Conservation (phyloP, 64 coral and sea anemone genomes). For the Pachyseris speciosa region DNA sequence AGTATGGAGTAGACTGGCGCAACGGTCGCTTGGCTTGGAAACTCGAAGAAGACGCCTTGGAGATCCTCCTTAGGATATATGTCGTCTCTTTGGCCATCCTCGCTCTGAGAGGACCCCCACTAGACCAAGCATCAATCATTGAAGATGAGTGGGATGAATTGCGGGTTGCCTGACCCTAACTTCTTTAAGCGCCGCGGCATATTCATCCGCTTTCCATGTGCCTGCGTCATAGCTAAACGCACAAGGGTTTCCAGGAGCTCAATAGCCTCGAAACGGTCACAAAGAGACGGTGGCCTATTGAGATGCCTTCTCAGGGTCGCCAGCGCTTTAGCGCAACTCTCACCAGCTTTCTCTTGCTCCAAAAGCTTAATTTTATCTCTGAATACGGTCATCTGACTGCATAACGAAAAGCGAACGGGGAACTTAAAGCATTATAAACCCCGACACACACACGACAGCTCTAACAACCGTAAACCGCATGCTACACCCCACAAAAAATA, state of each 20-base stretch:
- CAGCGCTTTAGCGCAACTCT: not conserved
- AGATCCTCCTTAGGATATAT: not conserved
- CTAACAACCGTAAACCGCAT: not conserved
- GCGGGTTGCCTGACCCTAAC: not conserved
- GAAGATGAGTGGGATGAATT: not conserved
- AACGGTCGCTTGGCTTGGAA: not conserved
- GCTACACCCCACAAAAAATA: not conserved
- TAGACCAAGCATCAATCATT: not conserved
- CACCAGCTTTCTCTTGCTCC: not conserved
- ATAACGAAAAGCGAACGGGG: not conserved
- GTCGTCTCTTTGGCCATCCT: not conserved
- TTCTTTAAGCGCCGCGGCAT: not conserved
- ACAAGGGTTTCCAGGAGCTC: conserved; percentile 37
- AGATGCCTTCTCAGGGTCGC: conserved; percentile 5
- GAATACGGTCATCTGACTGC: conserved; percentile 1
- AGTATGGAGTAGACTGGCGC: not conserved
- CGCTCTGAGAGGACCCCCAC: not conserved
- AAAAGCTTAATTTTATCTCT: not conserved
- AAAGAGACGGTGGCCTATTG: not conserved
- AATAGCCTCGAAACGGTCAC: conserved; percentile 9
- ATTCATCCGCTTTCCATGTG: not conserved
- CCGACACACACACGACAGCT: not conserved
- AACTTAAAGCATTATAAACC: not conserved
- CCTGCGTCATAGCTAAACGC: not conserved
- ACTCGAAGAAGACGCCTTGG: not conserved